These are phyloP conservation scores for Emydoidea blandingii DNA, from an alignment of 2,797 vertebrate species.

Conservation along the genomic window DNA sequence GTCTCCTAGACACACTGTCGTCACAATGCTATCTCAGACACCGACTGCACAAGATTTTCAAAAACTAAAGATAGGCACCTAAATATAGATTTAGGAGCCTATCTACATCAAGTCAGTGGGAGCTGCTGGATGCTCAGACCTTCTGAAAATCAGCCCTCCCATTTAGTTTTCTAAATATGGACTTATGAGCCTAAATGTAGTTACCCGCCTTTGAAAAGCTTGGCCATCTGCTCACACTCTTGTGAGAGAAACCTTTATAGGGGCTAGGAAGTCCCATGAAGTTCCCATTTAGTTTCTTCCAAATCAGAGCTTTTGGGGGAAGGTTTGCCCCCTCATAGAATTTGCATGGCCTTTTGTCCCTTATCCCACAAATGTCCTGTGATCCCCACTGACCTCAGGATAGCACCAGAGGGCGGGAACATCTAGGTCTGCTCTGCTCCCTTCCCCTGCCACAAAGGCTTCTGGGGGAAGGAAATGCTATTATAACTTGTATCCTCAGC, in stretches of 20 bases:
- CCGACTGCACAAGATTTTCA: conserved; percentile 50
- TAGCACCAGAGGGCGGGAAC: conserved; percentile 25
- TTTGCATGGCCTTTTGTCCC: not conserved
- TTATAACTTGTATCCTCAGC: conserved; percentile 37
- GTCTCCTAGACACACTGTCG: conserved; percentile 40
- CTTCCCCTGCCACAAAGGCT: conserved; percentile 44
- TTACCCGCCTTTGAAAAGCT: not conserved
- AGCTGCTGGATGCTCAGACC: not conserved
- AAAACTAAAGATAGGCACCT: not conserved
- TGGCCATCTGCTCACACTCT: fast-evolving
- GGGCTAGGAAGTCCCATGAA: fast-evolving
- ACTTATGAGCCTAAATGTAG: not conserved
- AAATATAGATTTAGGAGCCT: not conserved
- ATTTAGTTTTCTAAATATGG: not conserved
- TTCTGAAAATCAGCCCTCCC: not conserved
- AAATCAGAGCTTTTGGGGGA: not conserved
- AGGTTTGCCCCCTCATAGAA: not conserved
- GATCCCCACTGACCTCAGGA: conserved; percentile 20
- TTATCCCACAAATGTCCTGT: not conserved
- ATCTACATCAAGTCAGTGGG: not conserved
- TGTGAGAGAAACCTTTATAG: not conserved
- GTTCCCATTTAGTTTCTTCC: not conserved
- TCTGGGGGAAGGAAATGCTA: conserved; percentile 59
- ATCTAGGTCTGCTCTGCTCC: conserved; percentile 31
- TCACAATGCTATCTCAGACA: not conserved